Evolutionary conservation across 2,888 invertebrate species (phyloP), one percentile per base, ranked within the genome.

Genomic region (Epinotia demarniana): DNA sequence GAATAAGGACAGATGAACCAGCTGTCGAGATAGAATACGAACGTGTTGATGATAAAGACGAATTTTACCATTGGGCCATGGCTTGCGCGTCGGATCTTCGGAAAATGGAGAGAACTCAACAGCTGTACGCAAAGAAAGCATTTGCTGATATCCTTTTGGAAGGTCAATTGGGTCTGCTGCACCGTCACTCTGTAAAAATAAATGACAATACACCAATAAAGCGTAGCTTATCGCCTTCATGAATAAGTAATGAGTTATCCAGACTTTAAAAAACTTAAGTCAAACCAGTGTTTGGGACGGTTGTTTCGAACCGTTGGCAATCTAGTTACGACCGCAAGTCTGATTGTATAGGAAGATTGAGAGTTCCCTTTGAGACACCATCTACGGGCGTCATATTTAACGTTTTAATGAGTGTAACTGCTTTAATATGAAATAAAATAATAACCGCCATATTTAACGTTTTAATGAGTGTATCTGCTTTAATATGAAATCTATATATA

Each of bases 81-180:
- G 75, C 79, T 57, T 77, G 77, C 58, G 79, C 78, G 23, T 73
- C 78, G 33, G 78, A 80, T 73, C 63, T 78, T 49, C 66, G 73
- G 61, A 80, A 77, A 75, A 80, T 80, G 78, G 77, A 79, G n/a
- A 55, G 63, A 63, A 53, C 77, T 49, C 79, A 80, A 79, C 78
- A 78, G 77, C 76, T 79, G 53, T 80, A 63, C 77, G 79, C 79
- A 53, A 79, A 80, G 53, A 78, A 78, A 76, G 78, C 78, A 18
- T 78, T 80, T 70, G 78, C 78, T 74, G 79, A 78, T 39, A 78
- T 80, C 27, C 57, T 80, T 53, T 77, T 80, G 77, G 79, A 80
- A 75, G 78, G 78, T 19, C 78, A 78, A 62, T 77, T 79, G 64
- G 72, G 76, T 53, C 57, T 72, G 23, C 53, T 75, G 33, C 70